A percentile compares a stretch with the other conserved stretches of the same genome.
Evolutionary conservation across 2,113 vertebrate species (phyloP).

Genomic region (Sigmodon hispidus): DNA sequence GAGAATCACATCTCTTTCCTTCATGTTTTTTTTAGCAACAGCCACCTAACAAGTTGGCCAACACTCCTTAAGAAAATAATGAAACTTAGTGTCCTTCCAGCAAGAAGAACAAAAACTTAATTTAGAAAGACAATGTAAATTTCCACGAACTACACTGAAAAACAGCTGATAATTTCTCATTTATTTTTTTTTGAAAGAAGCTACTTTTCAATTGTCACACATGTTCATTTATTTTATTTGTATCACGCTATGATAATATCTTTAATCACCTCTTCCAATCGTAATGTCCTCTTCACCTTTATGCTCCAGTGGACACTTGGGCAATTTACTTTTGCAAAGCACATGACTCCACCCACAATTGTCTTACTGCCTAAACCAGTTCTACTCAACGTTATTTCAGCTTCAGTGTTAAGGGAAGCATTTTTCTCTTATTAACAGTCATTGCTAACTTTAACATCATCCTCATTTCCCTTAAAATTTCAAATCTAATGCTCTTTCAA

Average conservation of each 20-base stretch:
- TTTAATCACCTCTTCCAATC: neutral
- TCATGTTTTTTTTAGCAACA: neutral
- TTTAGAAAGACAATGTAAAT: neutral
- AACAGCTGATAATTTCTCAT: neutral
- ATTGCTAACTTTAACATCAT: neutral
- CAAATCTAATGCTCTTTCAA: neutral
- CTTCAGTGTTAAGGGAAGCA: neutral
- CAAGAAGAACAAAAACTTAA: neutral
- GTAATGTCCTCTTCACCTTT: neutral
- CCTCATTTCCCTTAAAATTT: neutral
- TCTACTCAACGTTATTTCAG: neutral
- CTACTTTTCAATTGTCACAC: neutral
- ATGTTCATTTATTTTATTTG: neutral
- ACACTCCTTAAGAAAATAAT: neutral
- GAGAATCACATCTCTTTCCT: neutral
- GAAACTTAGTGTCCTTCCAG: neutral
- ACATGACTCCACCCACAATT: no score
- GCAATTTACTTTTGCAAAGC: neutral
- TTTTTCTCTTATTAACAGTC: neutral
- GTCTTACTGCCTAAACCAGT: neutral
- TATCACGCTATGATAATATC: neutral
- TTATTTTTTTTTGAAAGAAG: neutral
- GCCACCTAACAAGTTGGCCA: neutral
- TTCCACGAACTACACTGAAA: neutral
- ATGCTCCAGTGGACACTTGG: neutral